These are phyloP conservation scores for Pangasianodon hypophthalmus DNA, from an alignment of 2,113 vertebrate species.

Conservation along the genomic window DNA sequence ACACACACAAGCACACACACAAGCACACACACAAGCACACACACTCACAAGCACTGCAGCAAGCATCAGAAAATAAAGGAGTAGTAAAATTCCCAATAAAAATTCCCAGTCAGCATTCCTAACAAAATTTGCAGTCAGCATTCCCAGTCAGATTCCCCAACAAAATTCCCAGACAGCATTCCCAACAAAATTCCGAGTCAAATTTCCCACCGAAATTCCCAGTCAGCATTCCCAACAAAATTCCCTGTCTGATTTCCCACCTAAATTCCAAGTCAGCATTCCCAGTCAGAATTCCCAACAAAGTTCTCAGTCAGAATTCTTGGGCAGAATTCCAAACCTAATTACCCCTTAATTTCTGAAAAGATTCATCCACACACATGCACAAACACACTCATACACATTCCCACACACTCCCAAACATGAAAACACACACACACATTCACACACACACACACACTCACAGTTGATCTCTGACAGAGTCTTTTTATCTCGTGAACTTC, in stretches of 20 bases:
- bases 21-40: slow-evolving; percentile 37
- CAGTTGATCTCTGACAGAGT: slow-evolving; percentile 98
- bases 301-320: background rate
- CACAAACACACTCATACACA: background rate
- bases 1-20: background rate
- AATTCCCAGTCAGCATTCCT: background rate
- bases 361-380: background rate
- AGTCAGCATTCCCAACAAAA: background rate
- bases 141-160: background rate
- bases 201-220: background rate
- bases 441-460: slow-evolving; percentile 70
- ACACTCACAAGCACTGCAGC: background rate
- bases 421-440: background rate
- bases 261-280: background rate
- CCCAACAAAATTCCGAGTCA: background rate
- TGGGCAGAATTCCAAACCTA: background rate
- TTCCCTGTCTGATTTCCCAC: background rate
- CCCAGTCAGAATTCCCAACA: background rate
- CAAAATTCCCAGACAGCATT: background rate
- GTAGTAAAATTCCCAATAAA: background rate
- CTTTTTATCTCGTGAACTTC: slow-evolving; percentile 93
- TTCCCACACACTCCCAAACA: slow-evolving; percentile 63
- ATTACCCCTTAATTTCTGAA: background rate
- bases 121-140: background rate
- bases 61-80: background rate